Percentiles rank a stretch among this genome's conserved stretches.
phyloP scores from a whole-genome alignment of 2,113 vertebrate genomes.

The Numenius arquata region DNA sequence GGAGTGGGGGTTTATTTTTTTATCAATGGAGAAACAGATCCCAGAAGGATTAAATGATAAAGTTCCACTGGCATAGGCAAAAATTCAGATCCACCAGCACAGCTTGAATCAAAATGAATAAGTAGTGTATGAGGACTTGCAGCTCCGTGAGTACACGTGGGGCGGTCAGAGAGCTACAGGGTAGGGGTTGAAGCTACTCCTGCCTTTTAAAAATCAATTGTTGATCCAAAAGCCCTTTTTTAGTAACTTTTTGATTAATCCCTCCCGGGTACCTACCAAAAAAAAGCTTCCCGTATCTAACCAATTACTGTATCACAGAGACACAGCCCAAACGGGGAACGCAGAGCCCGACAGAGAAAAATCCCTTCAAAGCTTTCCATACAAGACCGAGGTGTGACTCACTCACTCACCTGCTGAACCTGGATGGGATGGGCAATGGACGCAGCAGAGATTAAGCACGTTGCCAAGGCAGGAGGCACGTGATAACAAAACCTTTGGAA shows the following conservation, averaged over 20 bases:
- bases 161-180: neutral
- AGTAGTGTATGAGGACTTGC: neutral
- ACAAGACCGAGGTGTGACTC: neutral
- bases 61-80: neutral
- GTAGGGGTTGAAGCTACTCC: neutral
- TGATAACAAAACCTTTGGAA: neutral
- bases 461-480: neutral
- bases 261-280: neutral
- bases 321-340: neutral
- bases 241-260: neutral
- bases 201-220: neutral
- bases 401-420: neutral
- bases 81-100: neutral
- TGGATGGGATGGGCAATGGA: neutral
- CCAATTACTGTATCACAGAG: neutral
- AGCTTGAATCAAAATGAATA: neutral
- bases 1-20: neutral
- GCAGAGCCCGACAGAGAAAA: neutral
- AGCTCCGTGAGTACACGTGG: neutral
- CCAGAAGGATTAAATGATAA: neutral
- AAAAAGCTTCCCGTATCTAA: neutral
- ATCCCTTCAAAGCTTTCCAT: neutral
- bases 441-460: neutral
- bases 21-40: neutral
- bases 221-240: neutral